Evolutionary conservation across 2,888 invertebrate genomes (phyloP).

Genomic region (Linnaemya tessellans): DNA sequence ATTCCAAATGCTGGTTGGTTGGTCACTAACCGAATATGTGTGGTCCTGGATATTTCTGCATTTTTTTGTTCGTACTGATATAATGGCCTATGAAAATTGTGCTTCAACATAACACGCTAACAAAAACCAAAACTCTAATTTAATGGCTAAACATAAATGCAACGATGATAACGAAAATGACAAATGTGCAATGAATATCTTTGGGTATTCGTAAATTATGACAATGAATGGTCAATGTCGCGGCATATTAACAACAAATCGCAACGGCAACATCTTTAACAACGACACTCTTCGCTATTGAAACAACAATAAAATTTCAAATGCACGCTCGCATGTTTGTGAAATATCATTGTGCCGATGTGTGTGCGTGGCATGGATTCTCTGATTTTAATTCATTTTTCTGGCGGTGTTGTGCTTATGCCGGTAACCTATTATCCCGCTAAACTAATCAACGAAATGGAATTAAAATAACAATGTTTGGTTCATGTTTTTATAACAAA

Average conservation of each 20-base stretch:
- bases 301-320: slow-evolving; percentile 41
- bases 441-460: slow-evolving; percentile 64
- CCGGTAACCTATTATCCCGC: not conserved
- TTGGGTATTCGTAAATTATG: slow-evolving; percentile 52
- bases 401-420: slow-evolving; percentile 16
- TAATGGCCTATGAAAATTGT: slow-evolving; percentile 34
- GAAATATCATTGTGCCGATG: slow-evolving; percentile 25
- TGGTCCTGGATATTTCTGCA: slow-evolving; percentile 26
- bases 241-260: slow-evolving; percentile 45
- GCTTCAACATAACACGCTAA: slow-evolving; percentile 27
- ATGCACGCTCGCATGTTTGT: not conserved
- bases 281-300: slow-evolving; percentile 11
- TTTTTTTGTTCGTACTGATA: slow-evolving; percentile 32
- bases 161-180: slow-evolving; percentile 41
- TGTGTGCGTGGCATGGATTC: slow-evolving; percentile 10
- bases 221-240: slow-evolving; percentile 43
- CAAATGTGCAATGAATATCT: slow-evolving; percentile 54
- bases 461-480: slow-evolving; percentile 60
- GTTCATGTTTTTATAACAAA: slow-evolving; percentile 57
- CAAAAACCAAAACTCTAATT: slow-evolving; percentile 50
- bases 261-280: slow-evolving; percentile 44
- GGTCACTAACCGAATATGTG: slow-evolving; percentile 21
- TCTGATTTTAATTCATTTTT: not conserved
- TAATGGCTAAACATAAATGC: slow-evolving; percentile 42
- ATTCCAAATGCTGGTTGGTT: slow-evolving; percentile 3